Conservation (phyloP, 2,888 invertebrate species). For the Meandrusa payeni region DNA sequence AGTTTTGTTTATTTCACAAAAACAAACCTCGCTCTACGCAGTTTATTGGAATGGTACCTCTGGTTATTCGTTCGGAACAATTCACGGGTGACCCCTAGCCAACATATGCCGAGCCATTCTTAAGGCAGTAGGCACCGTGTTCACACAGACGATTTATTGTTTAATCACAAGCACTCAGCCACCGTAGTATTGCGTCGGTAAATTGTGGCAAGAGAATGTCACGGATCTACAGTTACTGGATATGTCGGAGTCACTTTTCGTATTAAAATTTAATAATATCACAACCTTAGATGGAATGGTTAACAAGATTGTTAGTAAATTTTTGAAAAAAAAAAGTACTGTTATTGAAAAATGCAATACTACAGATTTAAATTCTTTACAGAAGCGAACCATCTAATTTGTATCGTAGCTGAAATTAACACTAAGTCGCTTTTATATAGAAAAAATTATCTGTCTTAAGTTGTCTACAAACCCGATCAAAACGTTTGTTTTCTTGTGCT, state of each 20-base stretch:
- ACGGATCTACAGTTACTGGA: constrained; percentile 30
- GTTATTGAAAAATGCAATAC: too few species aligned
- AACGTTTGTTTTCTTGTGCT: too few species aligned
- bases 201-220: constrained; percentile 55
- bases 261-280: too few species aligned
- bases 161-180: constrained; percentile 72
- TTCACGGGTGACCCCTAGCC: constrained; percentile 33
- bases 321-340: too few species aligned
- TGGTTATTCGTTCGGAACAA: constrained; percentile 26
- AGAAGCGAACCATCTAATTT: too few species aligned
- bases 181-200: constrained; percentile 66
- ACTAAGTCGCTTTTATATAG: too few species aligned
- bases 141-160: constrained; percentile 61
- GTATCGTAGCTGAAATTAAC: too few species aligned
- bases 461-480: too few species aligned
- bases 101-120: constrained; percentile 37
- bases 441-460: too few species aligned
- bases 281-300: too few species aligned
- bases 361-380: too few species aligned
- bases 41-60: constrained; percentile 26
- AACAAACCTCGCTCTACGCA: constrained; percentile 14
- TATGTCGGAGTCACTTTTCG: constrained; percentile 18
- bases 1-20: constrained; percentile 19
- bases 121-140: constrained; percentile 32
- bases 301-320: too few species aligned